These are phyloP conservation scores for Nephotettix cincticeps DNA, from an alignment of 1,140 invertebrate genomes.

Conservation along the genomic window DNA sequence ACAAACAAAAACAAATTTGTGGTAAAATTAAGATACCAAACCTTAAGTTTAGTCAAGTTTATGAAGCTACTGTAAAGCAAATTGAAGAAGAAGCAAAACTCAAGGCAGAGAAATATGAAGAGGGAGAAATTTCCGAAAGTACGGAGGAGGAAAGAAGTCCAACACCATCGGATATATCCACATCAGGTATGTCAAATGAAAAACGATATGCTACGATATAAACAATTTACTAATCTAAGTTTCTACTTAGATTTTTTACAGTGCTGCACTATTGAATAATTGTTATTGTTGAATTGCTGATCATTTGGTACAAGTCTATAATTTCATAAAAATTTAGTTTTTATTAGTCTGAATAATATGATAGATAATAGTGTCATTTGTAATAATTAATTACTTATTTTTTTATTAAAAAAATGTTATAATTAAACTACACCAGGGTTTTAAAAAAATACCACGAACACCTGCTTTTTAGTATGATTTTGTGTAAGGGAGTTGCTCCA, in stretches of 20 bases:
- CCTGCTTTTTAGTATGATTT: neutral
- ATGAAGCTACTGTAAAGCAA: slow-evolving; percentile 63
- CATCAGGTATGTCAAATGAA: neutral
- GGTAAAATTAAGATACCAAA: slow-evolving; percentile 61
- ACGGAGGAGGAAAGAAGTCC: slow-evolving; percentile 51
- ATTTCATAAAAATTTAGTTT: neutral
- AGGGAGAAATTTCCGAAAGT: slow-evolving; percentile 61
- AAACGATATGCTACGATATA: neutral
- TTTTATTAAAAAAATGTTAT: neutral
- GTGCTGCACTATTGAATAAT: neutral
- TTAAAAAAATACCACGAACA: neutral
- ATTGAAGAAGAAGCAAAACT: slow-evolving; percentile 62
- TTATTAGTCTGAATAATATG: neutral
- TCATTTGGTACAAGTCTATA: neutral
- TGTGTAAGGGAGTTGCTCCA: neutral
- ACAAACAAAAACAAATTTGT: slow-evolving; percentile 45
- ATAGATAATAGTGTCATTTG: neutral
- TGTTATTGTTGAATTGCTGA: neutral
- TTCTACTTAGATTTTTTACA: neutral
- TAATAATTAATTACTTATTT: neutral
- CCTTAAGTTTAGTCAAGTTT: slow-evolving; percentile 64
- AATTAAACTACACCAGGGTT: neutral
- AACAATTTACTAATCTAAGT: neutral
- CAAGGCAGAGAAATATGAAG: slow-evolving; percentile 60
- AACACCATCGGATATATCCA: slow-evolving; percentile 42